Base-by-base conservation (phyloP, 2,113 vertebrate genomes). In the Tachuris rubrigastra region DNA sequence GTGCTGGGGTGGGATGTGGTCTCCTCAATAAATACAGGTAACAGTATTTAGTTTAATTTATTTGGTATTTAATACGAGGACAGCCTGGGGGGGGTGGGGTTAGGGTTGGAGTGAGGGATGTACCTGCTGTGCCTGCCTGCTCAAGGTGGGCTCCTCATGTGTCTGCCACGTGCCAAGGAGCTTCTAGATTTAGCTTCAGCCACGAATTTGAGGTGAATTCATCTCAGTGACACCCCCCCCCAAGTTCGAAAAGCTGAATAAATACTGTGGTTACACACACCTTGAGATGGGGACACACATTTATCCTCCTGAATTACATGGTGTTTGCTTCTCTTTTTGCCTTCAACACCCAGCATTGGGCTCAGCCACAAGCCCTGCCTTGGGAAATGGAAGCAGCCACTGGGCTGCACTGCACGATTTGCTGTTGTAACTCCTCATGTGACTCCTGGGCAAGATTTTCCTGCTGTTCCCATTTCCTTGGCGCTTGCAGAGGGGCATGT, bases 401-500 rank as follows among this genome's bases (percentile, higher is more conserved):
- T 0, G 2, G 63, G 49, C n/a, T 73, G 6, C 41, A 6, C 53
- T 80, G 87, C 74, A 76, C 78, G 10, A 23, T 55, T 90, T 47
- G 14, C 50, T 81, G 83, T 33, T 84, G 72, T 82, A 86, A 24
- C 49, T 49, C 75, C 11, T 44, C 92, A 66, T 69, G 75, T 83
- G 92, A 79, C 30, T 77, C 19, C 73, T 77, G 72, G 47, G 46
- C 55, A 80, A 73, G 87, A 59, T 93, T 90, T 93, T 94, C 91
- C 95, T 91, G 80, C 12, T 63, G 82, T 41, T 95, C 47, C 65
- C 24, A 10, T 59, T 78, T 71, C 68, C 78, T 47, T 50, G 62
- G 63, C 87, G 55, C 76, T 77, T 28, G 0, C 92, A 92, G 90
- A 93, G 84, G 90, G 88, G 59, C 79, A 37, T 59, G 50, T 95